Evolutionary conservation across 2,113 vertebrate species (phyloP), one percentile per base, ranked within the genome.

Genomic region (Illadopsis cleaveri): DNA sequence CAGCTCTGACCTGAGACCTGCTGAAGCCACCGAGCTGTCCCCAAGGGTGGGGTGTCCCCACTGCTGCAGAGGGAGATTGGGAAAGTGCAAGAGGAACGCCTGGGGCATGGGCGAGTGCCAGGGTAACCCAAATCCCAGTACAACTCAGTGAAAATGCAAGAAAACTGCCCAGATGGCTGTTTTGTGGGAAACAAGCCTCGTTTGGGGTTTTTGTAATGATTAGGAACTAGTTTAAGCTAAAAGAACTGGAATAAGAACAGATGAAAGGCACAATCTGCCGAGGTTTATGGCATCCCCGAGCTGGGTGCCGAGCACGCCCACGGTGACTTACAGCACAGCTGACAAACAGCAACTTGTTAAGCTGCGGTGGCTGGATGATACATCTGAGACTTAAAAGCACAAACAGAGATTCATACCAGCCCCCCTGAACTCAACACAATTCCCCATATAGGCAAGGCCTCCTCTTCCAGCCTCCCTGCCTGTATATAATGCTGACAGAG

Each of bases 1-100:
- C 0, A 0, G 62, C 79, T 61, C 70, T 89, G 61, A 31, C 24
- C 60, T 3, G 33, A 82, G 61, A 31, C 24, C 60, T 3, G 33
- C 33, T 12, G n/a, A n/a, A 5, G 53, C 47, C 78, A 76, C 61
- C 37, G 3, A 1, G 47, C 47, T 90, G 79, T 90, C 54, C 71
- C 62, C 48, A 37, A 8, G 87, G 61, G 5, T n/a, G 35, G 54
- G 18, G 4, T 61, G 78, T 47, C 62, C 58, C 70, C 70, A 13
- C 2, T 5, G 70, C 61, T 53, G 78, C 87, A 75, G n/a, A 25
- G 69, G 11, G 53, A 7, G 69, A 15, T 16, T 31, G n/a, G 24
- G 9, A 54, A 6, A 1, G 20, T 2, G 40, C 0, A 0, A 16
- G n/a, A 54, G 69, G 24, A 37, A 4, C 0, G 10, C 28, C 69